Conservation (phyloP, 2,113 vertebrate species). For the Callionymus lyra region DNA sequence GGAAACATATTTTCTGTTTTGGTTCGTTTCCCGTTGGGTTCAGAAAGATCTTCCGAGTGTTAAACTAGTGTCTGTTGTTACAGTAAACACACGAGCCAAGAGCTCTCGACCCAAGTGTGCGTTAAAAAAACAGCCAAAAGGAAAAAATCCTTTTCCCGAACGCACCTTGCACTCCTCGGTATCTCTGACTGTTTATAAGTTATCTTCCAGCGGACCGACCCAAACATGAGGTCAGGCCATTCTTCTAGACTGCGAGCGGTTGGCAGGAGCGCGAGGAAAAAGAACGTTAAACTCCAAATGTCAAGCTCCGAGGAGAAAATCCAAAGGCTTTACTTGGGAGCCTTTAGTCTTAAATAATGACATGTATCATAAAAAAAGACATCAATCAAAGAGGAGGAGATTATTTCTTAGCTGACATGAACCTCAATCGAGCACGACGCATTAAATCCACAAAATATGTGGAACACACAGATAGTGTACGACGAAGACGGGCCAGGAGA, state of each 20-base stretch:
- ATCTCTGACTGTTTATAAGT: slow-evolving; percentile 39
- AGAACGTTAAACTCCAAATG: background rate
- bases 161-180: slow-evolving; percentile 33
- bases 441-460: slow-evolving; percentile 6
- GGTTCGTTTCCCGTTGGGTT: too few relatives aligned
- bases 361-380: background rate
- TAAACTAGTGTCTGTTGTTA: too few relatives aligned
- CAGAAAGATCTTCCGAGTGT: too few relatives aligned
- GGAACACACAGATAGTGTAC: background rate
- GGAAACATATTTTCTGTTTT: too few relatives aligned
- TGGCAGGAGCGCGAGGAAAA: background rate
- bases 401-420: slow-evolving; percentile 3
- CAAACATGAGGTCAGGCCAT: slow-evolving; percentile 12
- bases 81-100: too few relatives aligned
- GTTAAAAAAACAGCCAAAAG: slow-evolving; percentile 14
- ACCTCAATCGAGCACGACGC: slow-evolving; percentile 9
- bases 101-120: too few relatives aligned
- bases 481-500: background rate
- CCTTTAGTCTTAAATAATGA: slow-evolving; percentile 2
- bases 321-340: slow-evolving; percentile 18
- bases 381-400: slow-evolving; percentile 2
- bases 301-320: slow-evolving; percentile 11
- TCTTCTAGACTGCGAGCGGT: slow-evolving; percentile 15
- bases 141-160: slow-evolving; percentile 28
- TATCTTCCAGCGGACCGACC: slow-evolving; percentile 15